Conservation (phyloP, 1,140 invertebrate species). For the Pseudoatta argentina region DNA sequence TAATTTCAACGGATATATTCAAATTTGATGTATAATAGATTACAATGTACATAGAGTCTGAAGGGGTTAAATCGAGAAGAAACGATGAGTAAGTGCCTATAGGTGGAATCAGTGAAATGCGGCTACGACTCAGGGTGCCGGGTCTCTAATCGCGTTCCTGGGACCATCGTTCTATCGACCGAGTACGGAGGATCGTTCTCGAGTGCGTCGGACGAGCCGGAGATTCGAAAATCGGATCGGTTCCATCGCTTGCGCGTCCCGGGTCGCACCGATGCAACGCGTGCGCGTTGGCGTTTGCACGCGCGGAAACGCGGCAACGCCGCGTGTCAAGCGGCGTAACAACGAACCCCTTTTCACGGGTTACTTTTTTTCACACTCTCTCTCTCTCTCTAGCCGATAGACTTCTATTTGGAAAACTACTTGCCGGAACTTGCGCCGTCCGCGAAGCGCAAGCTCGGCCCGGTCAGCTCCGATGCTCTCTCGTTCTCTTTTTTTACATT, state of each 20-base stretch:
- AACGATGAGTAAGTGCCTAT: too few relatives aligned
- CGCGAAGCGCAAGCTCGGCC: slow-evolving; percentile 42
- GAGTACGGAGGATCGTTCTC: background rate
- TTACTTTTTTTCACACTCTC: slow-evolving; percentile 68
- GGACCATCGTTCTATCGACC: slow-evolving; percentile 9
- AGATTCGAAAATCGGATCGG: slow-evolving; percentile 55
- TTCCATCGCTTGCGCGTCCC: slow-evolving; percentile 49
- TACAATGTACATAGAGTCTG: too few relatives aligned
- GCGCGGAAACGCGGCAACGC: slow-evolving; percentile 65
- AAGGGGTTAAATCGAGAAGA: too few relatives aligned
- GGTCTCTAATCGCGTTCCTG: background rate
- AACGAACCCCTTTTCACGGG: slow-evolving; percentile 74
- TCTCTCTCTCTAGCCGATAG: slow-evolving; percentile 61
- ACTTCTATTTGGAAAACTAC: slow-evolving; percentile 72
- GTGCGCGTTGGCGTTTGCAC: slow-evolving; percentile 36
- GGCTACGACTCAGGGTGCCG: background rate
- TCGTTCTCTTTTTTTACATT: background rate
- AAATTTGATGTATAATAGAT: too few relatives aligned
- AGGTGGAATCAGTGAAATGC: background rate
- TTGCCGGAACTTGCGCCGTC: slow-evolving; percentile 59
- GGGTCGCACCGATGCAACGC: slow-evolving; percentile 26
- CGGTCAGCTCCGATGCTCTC: slow-evolving; percentile 22
- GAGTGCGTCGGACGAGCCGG: background rate
- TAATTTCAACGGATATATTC: too few relatives aligned
- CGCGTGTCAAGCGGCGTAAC: slow-evolving; percentile 63